Evolutionary conservation across 2,113 vertebrate species (phyloP).

Genomic region (Ciconia maguari): DNA sequence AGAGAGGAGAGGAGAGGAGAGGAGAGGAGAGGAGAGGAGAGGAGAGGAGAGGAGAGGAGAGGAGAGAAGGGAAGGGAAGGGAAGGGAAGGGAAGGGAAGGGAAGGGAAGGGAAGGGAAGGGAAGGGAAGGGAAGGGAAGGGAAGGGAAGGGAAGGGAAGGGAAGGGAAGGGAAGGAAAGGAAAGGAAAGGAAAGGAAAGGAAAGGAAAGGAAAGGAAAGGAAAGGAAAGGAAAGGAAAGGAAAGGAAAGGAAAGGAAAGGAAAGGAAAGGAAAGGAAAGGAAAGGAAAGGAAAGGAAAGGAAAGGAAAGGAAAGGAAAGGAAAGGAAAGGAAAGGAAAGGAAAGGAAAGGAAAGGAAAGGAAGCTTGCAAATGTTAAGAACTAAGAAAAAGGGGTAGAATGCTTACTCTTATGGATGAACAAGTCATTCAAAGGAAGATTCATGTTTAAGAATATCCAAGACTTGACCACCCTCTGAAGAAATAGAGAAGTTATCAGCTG

Average conservation of each 20-base stretch:
- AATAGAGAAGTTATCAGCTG: neutral
- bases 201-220: too few relatives aligned
- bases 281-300: too few relatives aligned
- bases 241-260: too few relatives aligned
- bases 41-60: rapidly evolving
- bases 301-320: rapidly evolving
- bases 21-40: rapidly evolving
- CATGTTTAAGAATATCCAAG: neutral
- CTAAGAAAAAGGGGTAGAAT: neutral
- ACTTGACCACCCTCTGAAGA: neutral
- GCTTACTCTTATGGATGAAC: neutral
- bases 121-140: rapidly evolving
- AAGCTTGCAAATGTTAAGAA: neutral
- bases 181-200: too few relatives aligned
- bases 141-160: rapidly evolving
- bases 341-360: rapidly evolving
- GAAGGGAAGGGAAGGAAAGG: too few relatives aligned
- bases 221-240: too few relatives aligned
- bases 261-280: too few relatives aligned
- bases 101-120: too few relatives aligned
- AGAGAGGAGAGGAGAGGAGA: rapidly evolving
- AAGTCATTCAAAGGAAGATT: neutral
- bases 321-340: rapidly evolving
- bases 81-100: too few relatives aligned
- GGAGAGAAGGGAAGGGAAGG: rapidly evolving